phyloP scores from a whole-genome alignment of 35 echinoderm and acorn worm genomes.

The Ophioderma brevispina region DNA sequence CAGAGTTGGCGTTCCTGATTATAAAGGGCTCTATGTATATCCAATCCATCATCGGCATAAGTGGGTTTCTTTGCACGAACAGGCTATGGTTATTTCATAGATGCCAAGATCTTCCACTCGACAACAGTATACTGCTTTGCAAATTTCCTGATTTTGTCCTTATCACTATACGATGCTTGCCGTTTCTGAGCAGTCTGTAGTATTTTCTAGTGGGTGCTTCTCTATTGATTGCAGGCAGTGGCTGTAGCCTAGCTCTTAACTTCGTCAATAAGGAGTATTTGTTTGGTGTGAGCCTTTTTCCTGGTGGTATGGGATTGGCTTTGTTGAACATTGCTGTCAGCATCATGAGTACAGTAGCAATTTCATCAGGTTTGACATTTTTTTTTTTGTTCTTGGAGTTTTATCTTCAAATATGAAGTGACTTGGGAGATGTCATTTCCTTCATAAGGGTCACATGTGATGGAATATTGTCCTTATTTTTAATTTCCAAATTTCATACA shows the following conservation, averaged over 20 bases:
- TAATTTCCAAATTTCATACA: too few relatives aligned
- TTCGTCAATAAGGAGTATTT: not conserved
- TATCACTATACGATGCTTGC: not conserved
- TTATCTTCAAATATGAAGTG: too few relatives aligned
- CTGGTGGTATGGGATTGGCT: not conserved
- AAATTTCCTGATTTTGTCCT: not conserved
- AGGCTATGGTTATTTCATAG: not conserved
- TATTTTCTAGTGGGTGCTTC: not conserved
- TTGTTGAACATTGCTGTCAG: not conserved
- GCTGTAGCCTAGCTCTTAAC: not conserved
- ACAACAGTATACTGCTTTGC: not conserved
- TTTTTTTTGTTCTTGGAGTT: too few relatives aligned
- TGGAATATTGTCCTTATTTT: too few relatives aligned
- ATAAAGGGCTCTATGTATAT: not conserved
- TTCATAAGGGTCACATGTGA: too few relatives aligned
- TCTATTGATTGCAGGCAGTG: not conserved
- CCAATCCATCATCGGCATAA: conserved; percentile 15
- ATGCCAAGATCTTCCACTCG: not conserved
- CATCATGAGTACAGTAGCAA: not conserved
- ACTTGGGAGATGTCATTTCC: too few relatives aligned
- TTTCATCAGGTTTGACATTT: not conserved
- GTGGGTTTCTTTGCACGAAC: not conserved
- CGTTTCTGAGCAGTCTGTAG: not conserved
- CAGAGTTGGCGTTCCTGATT: not conserved
- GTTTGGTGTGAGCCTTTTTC: not conserved